phyloP scores from a whole-genome alignment of 2,797 vertebrate species.

The Hylomyscus alleni region DNA sequence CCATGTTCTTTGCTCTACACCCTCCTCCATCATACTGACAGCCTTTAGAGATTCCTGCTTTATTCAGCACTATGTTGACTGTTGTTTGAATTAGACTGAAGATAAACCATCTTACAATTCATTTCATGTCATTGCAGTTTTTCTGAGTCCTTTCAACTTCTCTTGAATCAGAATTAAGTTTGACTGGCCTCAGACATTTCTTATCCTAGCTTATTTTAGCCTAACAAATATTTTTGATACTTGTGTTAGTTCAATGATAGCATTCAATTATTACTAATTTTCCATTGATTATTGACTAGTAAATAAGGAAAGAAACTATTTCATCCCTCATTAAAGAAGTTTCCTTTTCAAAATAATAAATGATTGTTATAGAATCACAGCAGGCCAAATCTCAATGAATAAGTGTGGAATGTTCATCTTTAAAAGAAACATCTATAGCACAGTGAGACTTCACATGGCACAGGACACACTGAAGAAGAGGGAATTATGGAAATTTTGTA shows the following conservation, averaged over 20 bases:
- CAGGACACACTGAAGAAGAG: not conserved
- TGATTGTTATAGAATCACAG: too few relatives aligned
- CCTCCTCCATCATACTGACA: not conserved
- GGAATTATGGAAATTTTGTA: too few relatives aligned
- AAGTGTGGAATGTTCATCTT: too few relatives aligned
- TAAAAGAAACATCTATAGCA: not conserved
- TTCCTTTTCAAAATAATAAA: too few relatives aligned
- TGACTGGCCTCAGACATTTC: not conserved
- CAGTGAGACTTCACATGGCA: not conserved
- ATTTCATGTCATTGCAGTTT: not conserved
- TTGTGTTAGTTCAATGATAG: not conserved
- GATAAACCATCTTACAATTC: not conserved
- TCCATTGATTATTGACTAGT: not conserved
- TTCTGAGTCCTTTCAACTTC: not conserved
- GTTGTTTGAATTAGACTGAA: not conserved
- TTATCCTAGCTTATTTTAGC: fast-evolving
- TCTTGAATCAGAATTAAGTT: not conserved
- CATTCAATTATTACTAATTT: not conserved
- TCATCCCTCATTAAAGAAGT: too few relatives aligned
- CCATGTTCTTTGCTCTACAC: not conserved
- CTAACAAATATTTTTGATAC: too few relatives aligned
- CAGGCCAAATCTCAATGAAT: not conserved
- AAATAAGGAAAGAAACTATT: not conserved
- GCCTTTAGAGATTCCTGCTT: not conserved
- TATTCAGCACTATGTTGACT: not conserved